A percentile compares a stretch with the other conserved stretches of the same genome.
Conservation (phyloP, 2,888 invertebrate species). For the Ochlodes sylvanus region DNA sequence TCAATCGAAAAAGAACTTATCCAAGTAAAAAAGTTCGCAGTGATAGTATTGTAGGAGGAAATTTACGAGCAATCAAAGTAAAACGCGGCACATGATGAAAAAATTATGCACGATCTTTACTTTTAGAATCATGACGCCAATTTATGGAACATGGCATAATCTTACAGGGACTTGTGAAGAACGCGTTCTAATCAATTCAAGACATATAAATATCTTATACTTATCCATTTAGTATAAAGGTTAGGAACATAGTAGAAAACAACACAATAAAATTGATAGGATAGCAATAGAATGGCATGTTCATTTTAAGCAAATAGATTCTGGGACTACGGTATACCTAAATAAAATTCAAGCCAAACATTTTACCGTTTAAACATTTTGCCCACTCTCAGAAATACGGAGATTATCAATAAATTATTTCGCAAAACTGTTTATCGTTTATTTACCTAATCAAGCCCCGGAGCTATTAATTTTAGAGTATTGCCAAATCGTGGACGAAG, state of each 20-base stretch:
- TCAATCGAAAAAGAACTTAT: conserved; percentile 1
- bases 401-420: conserved; percentile 8
- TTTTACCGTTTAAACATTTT: neutral
- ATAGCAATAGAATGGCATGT: too few species aligned
- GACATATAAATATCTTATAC: too few species aligned
- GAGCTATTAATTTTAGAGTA: conserved; percentile 29
- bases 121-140: neutral
- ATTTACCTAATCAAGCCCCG: conserved; percentile 26
- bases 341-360: neutral
- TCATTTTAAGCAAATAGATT: neutral
- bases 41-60: neutral
- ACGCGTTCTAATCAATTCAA: too few species aligned
- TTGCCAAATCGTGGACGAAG: conserved; percentile 24
- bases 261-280: too few species aligned
- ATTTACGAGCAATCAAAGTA: conserved; percentile 21
- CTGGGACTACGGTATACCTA: neutral
- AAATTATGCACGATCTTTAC: neutral
- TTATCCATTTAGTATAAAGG: too few species aligned
- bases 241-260: too few species aligned
- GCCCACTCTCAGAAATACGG: neutral
- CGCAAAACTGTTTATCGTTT: conserved; percentile 12
- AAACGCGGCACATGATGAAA: conserved; percentile 14
- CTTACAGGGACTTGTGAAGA: too few species aligned
- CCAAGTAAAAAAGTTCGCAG: conserved; percentile 5
- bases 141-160: too few species aligned